Percentiles rank a stretch among this genome's conserved stretches.
Conservation (phyloP, 2,113 vertebrate genomes). For the Reinhardtius hippoglossoides region DNA sequence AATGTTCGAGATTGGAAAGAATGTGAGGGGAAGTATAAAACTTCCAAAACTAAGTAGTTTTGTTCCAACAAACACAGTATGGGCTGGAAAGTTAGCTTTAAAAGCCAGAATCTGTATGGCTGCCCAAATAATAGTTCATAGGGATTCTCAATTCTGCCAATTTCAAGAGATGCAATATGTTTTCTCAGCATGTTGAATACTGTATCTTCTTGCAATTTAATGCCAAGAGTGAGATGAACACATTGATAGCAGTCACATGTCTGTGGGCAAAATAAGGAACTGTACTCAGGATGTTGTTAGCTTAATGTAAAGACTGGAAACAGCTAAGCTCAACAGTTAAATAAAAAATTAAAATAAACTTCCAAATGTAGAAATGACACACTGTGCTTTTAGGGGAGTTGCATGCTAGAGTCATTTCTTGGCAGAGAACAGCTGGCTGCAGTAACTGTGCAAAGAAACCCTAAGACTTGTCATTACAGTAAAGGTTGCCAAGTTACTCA, state of each 20-base stretch:
- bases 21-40: not conserved
- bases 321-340: no score
- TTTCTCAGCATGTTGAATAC: not conserved
- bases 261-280: not conserved
- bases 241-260: not conserved
- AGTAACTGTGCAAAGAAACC: not conserved
- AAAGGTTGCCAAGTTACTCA: not conserved
- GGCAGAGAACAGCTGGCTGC: not conserved
- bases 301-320: no score
- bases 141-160: not conserved
- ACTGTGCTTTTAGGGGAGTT: not conserved
- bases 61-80: conserved; percentile 6
- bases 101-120: not conserved
- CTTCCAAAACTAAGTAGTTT: conserved; percentile 20
- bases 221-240: not conserved
- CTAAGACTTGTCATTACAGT: not conserved
- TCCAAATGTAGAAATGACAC: not conserved
- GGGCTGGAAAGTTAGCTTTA: not conserved
- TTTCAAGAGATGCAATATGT: not conserved
- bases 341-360: no score
- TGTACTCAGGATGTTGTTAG: not conserved
- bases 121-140: not conserved
- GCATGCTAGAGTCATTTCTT: not conserved
- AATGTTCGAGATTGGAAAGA: not conserved
- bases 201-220: not conserved